Evolutionary conservation across 2,888 invertebrate species (phyloP).

Genomic region (Andrena haemorrhoa): DNA sequence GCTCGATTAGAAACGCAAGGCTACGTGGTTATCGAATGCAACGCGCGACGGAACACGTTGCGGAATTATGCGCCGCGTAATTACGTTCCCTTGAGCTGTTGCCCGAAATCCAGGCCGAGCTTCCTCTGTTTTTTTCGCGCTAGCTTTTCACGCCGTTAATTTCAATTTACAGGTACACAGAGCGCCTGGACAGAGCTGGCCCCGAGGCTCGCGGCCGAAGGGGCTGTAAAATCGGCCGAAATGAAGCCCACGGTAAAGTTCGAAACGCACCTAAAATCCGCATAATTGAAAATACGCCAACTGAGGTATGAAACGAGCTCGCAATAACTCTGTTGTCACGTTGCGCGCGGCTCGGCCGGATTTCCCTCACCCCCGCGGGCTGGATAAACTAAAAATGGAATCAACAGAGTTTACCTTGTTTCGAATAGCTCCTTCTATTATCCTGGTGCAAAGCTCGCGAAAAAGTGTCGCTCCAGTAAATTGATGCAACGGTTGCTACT

Average conservation of each 20-base stretch:
- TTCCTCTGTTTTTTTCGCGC: constrained; percentile 9
- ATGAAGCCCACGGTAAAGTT: constrained; percentile 40
- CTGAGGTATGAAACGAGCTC: constrained; percentile 61
- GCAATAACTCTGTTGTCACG: constrained; percentile 9
- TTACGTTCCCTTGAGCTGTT: constrained; percentile 12
- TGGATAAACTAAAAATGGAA: constrained; percentile 3
- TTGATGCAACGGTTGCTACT: too few relatives aligned
- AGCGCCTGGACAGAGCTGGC: neutral
- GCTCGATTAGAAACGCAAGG: constrained; percentile 8
- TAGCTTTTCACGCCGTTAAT: constrained; percentile 48
- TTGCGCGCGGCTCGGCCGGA: neutral
- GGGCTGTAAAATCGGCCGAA: constrained; percentile 43
- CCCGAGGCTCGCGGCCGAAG: neutral
- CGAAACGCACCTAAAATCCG: constrained; percentile 50
- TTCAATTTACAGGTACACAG: constrained; percentile 36
- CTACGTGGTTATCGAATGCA: constrained; percentile 10
- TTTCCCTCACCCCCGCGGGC: neutral
- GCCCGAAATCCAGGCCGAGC: constrained; percentile 16
- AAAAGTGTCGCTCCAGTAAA: neutral
- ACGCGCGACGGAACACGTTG: too few relatives aligned
- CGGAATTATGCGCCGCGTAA: constrained; percentile 39
- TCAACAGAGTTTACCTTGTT: neutral
- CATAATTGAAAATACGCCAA: constrained; percentile 71
- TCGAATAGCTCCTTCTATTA: neutral
- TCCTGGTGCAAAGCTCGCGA: neutral